Base-by-base conservation (phyloP, 2,113 vertebrate genomes). In the Sardina pilchardus region DNA sequence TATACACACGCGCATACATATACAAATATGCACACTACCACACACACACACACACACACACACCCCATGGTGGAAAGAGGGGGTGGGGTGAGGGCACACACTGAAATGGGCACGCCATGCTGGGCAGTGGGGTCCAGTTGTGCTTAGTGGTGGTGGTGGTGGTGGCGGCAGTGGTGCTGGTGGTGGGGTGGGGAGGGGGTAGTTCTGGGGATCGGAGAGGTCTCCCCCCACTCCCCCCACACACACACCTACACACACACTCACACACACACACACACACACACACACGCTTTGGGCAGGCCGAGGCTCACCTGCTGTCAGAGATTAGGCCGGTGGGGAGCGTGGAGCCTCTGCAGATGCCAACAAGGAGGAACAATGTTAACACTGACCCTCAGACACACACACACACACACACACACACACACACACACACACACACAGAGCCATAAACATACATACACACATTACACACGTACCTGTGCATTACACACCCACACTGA, bases 281-380 rank as follows among this genome's bases (percentile, higher is more conserved):
- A 34, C 67, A 78, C 71, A 17, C 71, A 34, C 71, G 16, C 14
- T 12, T 78, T 78, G 71, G 71, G 34, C 71, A 78, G 71, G 71
- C 67, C 75, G 81, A 89, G 90, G 81, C 86, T 92, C 90, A 95
- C 95, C 94, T 95, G 95, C 94, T 95, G 92, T 95, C 95, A 89
- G 89, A 90, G 91, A 95, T 95, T 89, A 95, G 91, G 89, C 95
- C 94, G 43, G 93, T 95, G 91, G 94, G 94, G 67, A 94, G 91
- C 88, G 92, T 92, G 82, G 89, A 89, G 86, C 87, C 91, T 89
- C 95, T 95, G 94, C 88, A 94, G 93, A 93, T 56, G 85, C 82
- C 91, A 91, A 91, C 90, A 81, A 91, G 39, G 56, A 91, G 85
- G 82, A 88, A 81, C 43, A 84, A 36, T 56, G 86, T 50, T 81